Percentiles rank a stretch among this genome's conserved stretches.
These are phyloP conservation scores for Lates japonicus DNA, from an alignment of 2,797 vertebrate species.

Conservation along the genomic window DNA sequence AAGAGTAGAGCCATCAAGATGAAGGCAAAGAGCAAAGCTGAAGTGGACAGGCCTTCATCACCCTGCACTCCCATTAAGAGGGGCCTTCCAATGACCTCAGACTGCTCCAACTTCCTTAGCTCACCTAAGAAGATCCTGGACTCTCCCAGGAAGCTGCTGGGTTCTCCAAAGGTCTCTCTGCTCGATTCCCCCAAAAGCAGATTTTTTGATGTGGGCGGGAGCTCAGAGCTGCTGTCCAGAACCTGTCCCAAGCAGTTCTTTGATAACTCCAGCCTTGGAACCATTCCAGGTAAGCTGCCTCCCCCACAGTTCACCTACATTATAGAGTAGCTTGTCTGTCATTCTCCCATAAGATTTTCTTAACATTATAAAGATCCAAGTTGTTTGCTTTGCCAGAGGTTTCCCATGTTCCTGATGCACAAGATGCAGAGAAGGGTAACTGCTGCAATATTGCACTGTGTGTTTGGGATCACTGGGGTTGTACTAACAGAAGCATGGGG, in stretches of 20 bases:
- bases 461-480: conserved; percentile 30
- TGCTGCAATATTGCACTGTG: neutral
- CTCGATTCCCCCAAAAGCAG: conserved; percentile 78
- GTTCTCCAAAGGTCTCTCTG: conserved; percentile 43
- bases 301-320: fast-evolving
- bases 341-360: neutral
- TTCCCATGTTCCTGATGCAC: conserved; percentile 21
- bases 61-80: conserved; percentile 76
- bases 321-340: neutral
- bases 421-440: conserved; percentile 64
- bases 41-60: conserved; percentile 47
- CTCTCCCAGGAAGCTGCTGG: conserved; percentile 34
- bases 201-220: conserved; percentile 71
- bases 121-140: conserved; percentile 61
- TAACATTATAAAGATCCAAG: conserved; percentile 18
- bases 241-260: conserved; percentile 82
- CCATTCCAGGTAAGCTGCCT: conserved; percentile 70
- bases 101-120: neutral
- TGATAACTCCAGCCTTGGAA: conserved; percentile 84
- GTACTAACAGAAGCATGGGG: conserved; percentile 23
- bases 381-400: conserved; percentile 64
- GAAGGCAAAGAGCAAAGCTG: conserved; percentile 64
- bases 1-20: conserved; percentile 71
- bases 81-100: neutral
- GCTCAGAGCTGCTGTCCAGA: conserved; percentile 51